Base-by-base conservation (phyloP, 1,140 invertebrate species). In the Drosophila nigromelanica region DNA sequence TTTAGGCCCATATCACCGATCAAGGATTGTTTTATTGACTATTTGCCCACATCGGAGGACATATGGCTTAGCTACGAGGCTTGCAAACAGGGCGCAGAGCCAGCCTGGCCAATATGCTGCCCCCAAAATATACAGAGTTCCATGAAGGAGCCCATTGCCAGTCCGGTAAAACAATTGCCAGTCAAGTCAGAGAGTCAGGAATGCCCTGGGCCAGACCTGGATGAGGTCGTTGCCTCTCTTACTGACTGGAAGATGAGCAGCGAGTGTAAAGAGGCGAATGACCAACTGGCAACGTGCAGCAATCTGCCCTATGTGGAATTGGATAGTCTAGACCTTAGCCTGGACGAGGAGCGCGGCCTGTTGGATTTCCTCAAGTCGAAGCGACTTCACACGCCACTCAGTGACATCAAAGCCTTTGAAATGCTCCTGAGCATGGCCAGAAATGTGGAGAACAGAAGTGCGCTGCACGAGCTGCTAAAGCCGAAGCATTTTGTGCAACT, bases 371-470 rank as follows among this genome's bases (percentile, higher is more conserved):
- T 76, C 0, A 73, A 69, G n/a, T 27, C 59, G 3, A 60, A 69
- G 14, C 3, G 35, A 5, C 21, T 79, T 0, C 40, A 45, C 24
- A 50, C 60, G 1, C 59, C 69, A 0, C 12, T 56, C 0, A 56
- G 54, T 8, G 76, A 79, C 7, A 69, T 79, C 5, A 59, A 69
- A 3, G 54, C 58, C 7, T 78, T 24, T 8, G 59, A 78, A n/a
- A 43, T 47, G 48, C 27, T 76, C 0, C 18, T 73, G 11, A 45
- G 4, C 15, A 37, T 78, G 48, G 63, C 63, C 5, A 50, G 39
- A 4, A 61, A 4, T 4, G 33, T 55, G 7, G 42, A 47, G 7
- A 73, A 42, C 7, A 24, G 43, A 12, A n/a, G 42, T 0, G 0
- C 37, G 1, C 35, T 79, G 10, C 50, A 33, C 5, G 39, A 73